These are phyloP conservation scores for Syndactyla subalaris DNA, from an alignment of 2,797 vertebrate genomes.

Conservation along the genomic window DNA sequence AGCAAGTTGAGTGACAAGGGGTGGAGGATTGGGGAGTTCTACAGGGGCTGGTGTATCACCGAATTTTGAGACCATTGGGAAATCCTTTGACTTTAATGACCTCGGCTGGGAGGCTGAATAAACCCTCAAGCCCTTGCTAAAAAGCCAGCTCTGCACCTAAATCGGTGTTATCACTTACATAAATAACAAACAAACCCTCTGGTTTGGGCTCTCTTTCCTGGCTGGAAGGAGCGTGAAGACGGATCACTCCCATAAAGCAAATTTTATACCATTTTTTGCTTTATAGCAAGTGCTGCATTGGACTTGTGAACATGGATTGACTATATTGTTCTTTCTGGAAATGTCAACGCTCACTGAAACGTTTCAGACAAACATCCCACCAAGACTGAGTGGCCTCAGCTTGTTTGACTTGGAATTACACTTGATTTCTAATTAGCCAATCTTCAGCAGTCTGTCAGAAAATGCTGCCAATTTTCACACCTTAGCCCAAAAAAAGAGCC, in stretches of 20 bases:
- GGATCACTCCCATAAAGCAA: conserved; percentile 57
- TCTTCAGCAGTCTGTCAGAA: conserved; percentile 73
- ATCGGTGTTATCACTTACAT: conserved; percentile 24
- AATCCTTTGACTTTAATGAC: background rate
- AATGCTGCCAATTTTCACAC: conserved; percentile 79
- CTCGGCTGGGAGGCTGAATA: background rate
- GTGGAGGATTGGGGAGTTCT: background rate
- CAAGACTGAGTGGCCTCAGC: conserved; percentile 68
- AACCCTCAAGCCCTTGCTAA: background rate
- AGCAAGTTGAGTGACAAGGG: background rate
- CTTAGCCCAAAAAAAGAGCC: conserved; percentile 45
- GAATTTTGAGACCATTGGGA: background rate
- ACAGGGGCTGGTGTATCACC: background rate
- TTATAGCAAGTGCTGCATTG: background rate
- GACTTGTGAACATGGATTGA: conserved; percentile 36
- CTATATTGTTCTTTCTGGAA: conserved; percentile 72
- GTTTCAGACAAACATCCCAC: conserved; percentile 71
- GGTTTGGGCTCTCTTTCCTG: conserved; percentile 50
- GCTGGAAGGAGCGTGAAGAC: conserved; percentile 65
- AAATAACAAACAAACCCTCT: conserved; percentile 46
- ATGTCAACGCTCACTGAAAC: conserved; percentile 55
- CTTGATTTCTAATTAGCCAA: conserved; percentile 74
- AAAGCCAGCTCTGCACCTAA: conserved; percentile 24
- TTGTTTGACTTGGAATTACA: conserved; percentile 77
- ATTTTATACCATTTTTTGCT: conserved; percentile 44